phyloP scores from a whole-genome alignment of 2,113 vertebrate genomes.

The Diadophis punctatus region DNA sequence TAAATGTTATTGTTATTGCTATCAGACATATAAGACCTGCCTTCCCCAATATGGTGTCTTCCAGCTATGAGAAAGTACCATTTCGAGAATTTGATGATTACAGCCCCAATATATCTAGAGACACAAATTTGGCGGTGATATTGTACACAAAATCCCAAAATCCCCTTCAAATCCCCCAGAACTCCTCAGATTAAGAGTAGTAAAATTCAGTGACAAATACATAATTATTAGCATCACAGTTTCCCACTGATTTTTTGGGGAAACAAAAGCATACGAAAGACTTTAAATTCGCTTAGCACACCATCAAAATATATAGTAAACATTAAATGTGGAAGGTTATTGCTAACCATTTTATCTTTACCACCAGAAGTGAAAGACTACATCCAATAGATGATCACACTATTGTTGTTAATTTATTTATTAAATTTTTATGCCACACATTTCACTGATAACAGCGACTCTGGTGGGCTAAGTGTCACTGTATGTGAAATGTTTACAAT shows the following conservation, averaged over 20 bases:
- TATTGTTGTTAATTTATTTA: not conserved
- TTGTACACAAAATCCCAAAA: not conserved
- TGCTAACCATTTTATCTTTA: not conserved
- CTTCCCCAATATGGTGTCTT: not conserved
- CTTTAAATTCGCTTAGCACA: not conserved
- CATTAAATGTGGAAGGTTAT: not conserved
- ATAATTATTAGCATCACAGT: not conserved
- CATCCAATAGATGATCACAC: not conserved
- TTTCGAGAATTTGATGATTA: not conserved
- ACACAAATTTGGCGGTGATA: not conserved
- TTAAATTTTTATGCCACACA: not conserved
- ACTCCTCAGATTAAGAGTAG: not conserved
- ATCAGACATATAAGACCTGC: not conserved
- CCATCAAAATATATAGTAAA: not conserved
- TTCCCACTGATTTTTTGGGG: not conserved
- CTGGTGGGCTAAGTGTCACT: not conserved
- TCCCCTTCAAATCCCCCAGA: not conserved
- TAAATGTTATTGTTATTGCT: too few species aligned
- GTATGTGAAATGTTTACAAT: not conserved
- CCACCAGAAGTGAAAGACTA: not conserved
- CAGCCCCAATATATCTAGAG: not conserved
- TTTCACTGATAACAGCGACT: not conserved
- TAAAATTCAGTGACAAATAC: not conserved
- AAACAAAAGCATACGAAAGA: not conserved
- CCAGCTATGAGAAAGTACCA: not conserved